Evolutionary conservation across 2,797 vertebrate species (phyloP).

Genomic region (Graptemys geographica): DNA sequence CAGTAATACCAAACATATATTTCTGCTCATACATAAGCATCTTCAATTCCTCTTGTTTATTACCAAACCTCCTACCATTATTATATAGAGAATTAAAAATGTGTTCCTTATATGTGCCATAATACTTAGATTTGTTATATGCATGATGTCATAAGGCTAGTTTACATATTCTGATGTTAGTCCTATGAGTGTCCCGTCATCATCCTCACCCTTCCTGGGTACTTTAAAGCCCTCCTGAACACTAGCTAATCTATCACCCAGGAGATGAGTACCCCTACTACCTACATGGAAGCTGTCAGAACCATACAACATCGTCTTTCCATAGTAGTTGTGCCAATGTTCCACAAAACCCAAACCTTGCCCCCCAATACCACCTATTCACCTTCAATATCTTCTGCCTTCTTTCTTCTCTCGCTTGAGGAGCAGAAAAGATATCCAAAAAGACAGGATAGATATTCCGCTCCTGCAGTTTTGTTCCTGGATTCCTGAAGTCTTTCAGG

Average conservation of each 20-base stretch:
- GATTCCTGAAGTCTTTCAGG: too few species aligned
- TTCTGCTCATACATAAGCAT: not conserved
- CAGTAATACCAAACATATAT: not conserved
- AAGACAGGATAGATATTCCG: not conserved
- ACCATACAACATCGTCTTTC: not conserved
- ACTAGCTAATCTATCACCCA: not conserved
- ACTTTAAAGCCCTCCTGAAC: not conserved
- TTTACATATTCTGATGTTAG: not conserved
- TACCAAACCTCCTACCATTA: not conserved
- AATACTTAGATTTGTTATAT: not conserved
- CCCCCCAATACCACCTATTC: not conserved
- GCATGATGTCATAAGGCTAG: not conserved
- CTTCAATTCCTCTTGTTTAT: not conserved
- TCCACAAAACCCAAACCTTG: not conserved
- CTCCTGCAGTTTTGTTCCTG: too few species aligned
- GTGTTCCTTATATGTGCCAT: not conserved
- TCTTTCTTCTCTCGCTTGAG: not conserved
- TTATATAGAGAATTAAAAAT: not conserved
- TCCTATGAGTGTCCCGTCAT: not conserved
- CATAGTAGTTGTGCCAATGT: not conserved
- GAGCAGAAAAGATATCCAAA: not conserved
- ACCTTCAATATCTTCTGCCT: not conserved
- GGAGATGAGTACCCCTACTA: not conserved
- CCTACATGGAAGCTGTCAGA: not conserved
- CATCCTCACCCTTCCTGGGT: not conserved